These are phyloP conservation scores for Lytechinus pictus DNA, from an alignment of 35 echinoderm and acorn worm species.

Conservation along the genomic window DNA sequence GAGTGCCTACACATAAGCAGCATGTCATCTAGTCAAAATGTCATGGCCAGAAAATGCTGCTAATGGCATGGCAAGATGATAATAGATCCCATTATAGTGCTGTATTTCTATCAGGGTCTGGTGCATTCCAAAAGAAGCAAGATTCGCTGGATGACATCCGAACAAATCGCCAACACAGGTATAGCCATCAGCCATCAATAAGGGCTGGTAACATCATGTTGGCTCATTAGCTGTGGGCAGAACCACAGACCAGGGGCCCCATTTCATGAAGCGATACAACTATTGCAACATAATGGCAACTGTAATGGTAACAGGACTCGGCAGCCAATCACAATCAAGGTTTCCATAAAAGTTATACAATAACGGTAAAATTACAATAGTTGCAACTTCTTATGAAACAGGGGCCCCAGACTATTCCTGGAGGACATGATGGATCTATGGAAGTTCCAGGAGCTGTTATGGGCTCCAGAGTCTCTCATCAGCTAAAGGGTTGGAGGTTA, in stretches of 20 bases:
- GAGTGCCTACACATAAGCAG: background rate
- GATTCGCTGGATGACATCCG: background rate
- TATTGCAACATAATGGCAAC: too few species aligned
- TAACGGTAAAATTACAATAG: too few species aligned
- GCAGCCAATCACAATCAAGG: too few species aligned
- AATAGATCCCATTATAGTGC: background rate
- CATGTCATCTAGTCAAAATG: background rate
- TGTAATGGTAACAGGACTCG: too few species aligned
- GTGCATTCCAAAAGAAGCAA: background rate
- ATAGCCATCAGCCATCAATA: background rate
- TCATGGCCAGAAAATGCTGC: background rate
- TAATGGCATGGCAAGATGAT: background rate
- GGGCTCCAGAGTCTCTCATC: background rate
- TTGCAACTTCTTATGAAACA: too few species aligned
- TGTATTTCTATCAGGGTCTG: background rate
- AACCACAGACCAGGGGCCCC: background rate
- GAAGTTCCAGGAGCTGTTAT: background rate
- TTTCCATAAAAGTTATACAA: too few species aligned
- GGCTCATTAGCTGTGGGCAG: background rate
- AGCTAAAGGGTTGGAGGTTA: background rate
- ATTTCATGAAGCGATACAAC: too few species aligned
- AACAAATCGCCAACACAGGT: background rate
- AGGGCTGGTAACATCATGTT: background rate
- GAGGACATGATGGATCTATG: background rate
- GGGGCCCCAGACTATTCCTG: background rate